Percentiles rank a stretch among this genome's conserved stretches.
phyloP scores from a whole-genome alignment of 2,797 vertebrate species.

The Fistularia commersonii region DNA sequence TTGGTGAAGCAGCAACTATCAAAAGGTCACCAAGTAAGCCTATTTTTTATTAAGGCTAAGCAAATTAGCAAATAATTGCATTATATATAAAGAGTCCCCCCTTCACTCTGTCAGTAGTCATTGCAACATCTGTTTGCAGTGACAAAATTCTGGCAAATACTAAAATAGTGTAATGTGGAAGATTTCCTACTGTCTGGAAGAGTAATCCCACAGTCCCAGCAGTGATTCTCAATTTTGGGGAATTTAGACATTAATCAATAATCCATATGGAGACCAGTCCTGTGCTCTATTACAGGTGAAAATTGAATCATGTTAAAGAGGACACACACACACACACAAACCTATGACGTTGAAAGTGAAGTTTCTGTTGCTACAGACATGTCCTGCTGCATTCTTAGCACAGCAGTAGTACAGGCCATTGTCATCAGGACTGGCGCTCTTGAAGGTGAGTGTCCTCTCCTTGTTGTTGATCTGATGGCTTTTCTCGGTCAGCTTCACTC shows the following conservation, averaged over 20 bases:
- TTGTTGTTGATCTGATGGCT: constrained; percentile 86
- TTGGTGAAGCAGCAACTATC: background rate
- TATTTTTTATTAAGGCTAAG: background rate
- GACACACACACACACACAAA: constrained; percentile 35
- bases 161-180: background rate
- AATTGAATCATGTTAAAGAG: background rate
- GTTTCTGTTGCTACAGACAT: constrained; percentile 87
- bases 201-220: background rate
- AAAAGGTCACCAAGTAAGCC: no score
- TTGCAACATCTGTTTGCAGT: no score
- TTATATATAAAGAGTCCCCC: no score
- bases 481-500: constrained; percentile 72
- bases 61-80: background rate
- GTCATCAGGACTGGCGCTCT: constrained; percentile 79
- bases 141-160: no score
- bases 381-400: constrained; percentile 84
- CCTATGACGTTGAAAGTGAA: constrained; percentile 88
- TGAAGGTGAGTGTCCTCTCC: constrained; percentile 84
- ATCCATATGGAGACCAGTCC: no score
- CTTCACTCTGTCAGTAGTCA: no score
- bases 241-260: no score
- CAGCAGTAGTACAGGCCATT: constrained; percentile 92
- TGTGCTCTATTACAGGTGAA: no score
- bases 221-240: no score
- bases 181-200: no score